Evolutionary conservation across 2,797 vertebrate species (phyloP), one percentile per base, ranked within the genome.

Genomic region (Eulemur rubriventer): DNA sequence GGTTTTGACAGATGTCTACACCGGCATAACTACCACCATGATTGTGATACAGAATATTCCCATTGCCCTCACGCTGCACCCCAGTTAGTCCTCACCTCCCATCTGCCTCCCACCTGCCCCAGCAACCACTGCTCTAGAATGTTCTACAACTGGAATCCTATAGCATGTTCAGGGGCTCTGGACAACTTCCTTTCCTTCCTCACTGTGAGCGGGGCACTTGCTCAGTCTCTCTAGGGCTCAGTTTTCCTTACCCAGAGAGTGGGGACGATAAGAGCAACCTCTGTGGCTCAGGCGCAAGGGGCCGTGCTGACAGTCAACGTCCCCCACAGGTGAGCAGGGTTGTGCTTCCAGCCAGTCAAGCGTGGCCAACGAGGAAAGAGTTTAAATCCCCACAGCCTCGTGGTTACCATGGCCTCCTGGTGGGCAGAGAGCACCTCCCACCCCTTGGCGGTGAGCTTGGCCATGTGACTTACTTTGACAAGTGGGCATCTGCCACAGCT

Each of bases 11-110:
- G 48, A 67, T 12, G 18, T 41, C 81, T 33, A 41, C 20, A 63
- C 24, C 8, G 0, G 2, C 4, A 1, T 18, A 41, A 46, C 12
- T 0, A 41, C n/a, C 46, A 59, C 80, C 18, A 22, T 13, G 28
- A 11, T 30, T 55, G 57, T 41, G 35, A 24, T 6, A 12, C 9
- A 33, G 69, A 46, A 50, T 35, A 26, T 41, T 22, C 59, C 57
- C 43, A 67, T 38, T 26, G 6, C 7, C 9, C 43, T 26, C 30
- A 4, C 2, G 4, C 14, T 46, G 59, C 38, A 13, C 55, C 38
- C 33, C 0, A 2, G 87, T n/a, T 5, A 8, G 18, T 38, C 28
- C 61, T 20, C 28, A n/a, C 10, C 52, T 46, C 50, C 65, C 30
- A 9, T 8, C 41, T 9, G 26, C 14, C 1, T 14, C 65, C 28